Evolutionary conservation across 2,797 vertebrate genomes (phyloP), one percentile per base, ranked within the genome.

Genomic region (Vultur gryphus): DNA sequence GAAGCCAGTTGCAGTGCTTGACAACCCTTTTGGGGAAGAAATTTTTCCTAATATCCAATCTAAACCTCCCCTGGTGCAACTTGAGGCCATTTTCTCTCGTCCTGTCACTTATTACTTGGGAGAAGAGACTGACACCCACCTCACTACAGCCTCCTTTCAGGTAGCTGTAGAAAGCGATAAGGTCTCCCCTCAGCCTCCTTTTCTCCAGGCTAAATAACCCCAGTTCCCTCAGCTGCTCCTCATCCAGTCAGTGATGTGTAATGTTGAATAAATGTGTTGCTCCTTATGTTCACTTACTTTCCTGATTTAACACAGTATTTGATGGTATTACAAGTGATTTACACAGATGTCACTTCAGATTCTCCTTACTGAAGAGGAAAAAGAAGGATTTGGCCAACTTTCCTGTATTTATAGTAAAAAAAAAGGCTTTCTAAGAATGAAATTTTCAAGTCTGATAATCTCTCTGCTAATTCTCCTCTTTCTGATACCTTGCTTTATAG

Each of bases 271-370:
- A 70, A 58, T 26, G 25, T 35, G 8, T 33, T 73, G 35, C 6
- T 95, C 51, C 55, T 62, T 87, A 73, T 73, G 48, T 87, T 79
- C 73, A 49, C 54, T 72, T 84, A 20, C 31, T 82, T 80, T 79
- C 59, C 67, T 72, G 17, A 55, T 66, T 87, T 80, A 89, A 73
- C 49, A 67, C 6, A 73, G 25, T 77, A n/a, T 67, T 86, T 94
- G 16, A 78, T 71, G 37, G 24, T 75, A 51, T 84, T 57, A 9
- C 52, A 76, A 83, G 65, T 69, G 46, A 62, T 89, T 92, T 70
- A 89, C 43, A 72, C 64, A 69, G 43, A 61, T 66, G 59, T 55
- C 54, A 69, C 19, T 84, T 79, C 33, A 54, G 66, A 66, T 72
- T 90, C 26, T 37, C 44, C 16, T 29, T 71, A 37, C 2, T 51